Evolutionary conservation across 1,140 invertebrate species (phyloP).

Genomic region (Acromyrmex heyeri): DNA sequence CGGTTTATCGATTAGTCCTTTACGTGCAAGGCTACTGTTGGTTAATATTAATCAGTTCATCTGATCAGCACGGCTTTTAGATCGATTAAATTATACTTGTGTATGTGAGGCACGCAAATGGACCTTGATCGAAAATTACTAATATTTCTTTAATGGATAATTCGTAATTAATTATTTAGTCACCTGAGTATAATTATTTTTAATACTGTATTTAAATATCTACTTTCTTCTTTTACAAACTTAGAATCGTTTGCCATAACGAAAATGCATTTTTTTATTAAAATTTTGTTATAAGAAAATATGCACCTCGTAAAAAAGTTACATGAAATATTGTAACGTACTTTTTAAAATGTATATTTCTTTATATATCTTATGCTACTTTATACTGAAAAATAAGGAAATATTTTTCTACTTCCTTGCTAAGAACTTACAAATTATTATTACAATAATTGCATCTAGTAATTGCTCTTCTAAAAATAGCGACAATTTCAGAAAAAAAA

Average conservation of each 20-base stretch:
- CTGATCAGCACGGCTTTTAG: neutral
- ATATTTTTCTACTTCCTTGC: too few relatives aligned
- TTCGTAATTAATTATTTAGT: neutral
- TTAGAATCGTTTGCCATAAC: neutral
- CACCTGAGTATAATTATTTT: neutral
- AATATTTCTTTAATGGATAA: slow-evolving; percentile 11
- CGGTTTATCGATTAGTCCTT: slow-evolving; percentile 36
- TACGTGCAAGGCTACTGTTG: neutral
- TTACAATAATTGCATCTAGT: neutral
- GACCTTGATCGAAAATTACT: neutral
- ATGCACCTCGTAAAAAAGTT: neutral
- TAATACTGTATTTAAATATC: too few relatives aligned
- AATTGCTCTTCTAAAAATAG: neutral
- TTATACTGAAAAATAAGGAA: neutral
- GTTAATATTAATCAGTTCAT: slow-evolving; percentile 16
- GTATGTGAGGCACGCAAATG: neutral
- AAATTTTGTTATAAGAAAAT: neutral
- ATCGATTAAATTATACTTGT: neutral
- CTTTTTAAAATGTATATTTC: neutral
- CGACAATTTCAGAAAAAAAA: neutral
- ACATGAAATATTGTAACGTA: neutral
- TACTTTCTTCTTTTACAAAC: neutral
- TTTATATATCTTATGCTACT: neutral
- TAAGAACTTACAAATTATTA: neutral
- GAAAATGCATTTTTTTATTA: neutral